These are phyloP conservation scores for Metellina segmentata DNA, from an alignment of 2,888 invertebrate genomes.

Conservation along the genomic window DNA sequence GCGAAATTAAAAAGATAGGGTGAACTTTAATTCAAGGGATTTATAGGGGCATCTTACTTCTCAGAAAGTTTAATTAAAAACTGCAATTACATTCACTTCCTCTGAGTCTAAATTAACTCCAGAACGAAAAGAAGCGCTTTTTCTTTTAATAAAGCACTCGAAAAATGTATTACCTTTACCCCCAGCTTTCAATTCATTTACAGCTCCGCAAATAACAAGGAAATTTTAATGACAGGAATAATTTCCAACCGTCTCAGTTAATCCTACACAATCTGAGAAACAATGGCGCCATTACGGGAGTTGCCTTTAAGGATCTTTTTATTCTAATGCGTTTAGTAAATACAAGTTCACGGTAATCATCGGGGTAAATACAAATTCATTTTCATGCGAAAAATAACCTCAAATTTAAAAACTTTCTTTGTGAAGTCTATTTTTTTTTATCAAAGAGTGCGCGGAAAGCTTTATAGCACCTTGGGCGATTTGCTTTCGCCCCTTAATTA, in stretches of 20 bases:
- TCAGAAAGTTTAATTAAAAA: slow-evolving; percentile 29
- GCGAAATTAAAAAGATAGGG: slow-evolving; percentile 3
- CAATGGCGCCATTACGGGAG: background rate
- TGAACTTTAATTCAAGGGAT: slow-evolving; percentile 1
- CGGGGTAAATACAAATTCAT: slow-evolving; percentile 27
- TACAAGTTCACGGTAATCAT: slow-evolving; percentile 24
- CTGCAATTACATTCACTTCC: slow-evolving; percentile 8
- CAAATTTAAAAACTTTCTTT: slow-evolving; percentile 14
- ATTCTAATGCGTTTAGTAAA: slow-evolving; percentile 15
- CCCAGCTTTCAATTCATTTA: slow-evolving; percentile 4
- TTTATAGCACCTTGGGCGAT: background rate
- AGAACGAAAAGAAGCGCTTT: slow-evolving; percentile 7
- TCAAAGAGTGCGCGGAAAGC: background rate
- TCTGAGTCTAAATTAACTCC: slow-evolving; percentile 18
- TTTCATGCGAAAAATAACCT: slow-evolving; percentile 7
- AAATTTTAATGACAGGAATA: slow-evolving; percentile 9
- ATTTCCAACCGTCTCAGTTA: slow-evolving; percentile 19
- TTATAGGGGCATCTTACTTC: background rate
- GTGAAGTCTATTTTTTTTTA: background rate
- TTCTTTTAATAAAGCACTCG: background rate
- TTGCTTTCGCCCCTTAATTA: slow-evolving; percentile 23
- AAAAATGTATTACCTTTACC: background rate
- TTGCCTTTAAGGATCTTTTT: background rate
- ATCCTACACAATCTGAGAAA: slow-evolving; percentile 2
- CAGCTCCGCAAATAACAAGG: slow-evolving; percentile 4